Percentiles rank a stretch among this genome's conserved stretches.
Evolutionary conservation across 2,888 invertebrate genomes (phyloP).

Genomic region (Calameuta filiformis): DNA sequence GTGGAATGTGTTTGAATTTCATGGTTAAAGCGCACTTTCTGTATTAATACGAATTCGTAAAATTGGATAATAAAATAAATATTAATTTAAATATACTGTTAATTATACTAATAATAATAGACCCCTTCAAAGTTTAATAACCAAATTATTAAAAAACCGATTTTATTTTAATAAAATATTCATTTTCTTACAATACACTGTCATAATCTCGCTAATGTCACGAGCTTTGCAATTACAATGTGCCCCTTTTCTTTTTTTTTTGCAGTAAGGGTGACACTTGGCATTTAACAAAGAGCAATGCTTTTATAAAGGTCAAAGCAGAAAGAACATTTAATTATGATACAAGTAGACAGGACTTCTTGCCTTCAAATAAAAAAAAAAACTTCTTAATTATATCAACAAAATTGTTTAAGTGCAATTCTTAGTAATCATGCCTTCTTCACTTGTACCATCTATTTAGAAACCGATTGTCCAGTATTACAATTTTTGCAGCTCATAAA

Average conservation of each 20-base stretch:
- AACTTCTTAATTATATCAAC: background rate
- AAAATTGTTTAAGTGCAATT: background rate
- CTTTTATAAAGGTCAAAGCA: background rate
- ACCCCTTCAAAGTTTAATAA: background rate
- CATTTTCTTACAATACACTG: constrained; percentile 5
- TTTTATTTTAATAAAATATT: constrained; percentile 23
- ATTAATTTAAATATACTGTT: constrained; percentile 22
- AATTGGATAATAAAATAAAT: constrained; percentile 27
- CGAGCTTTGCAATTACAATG: background rate
- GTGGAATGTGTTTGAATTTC: background rate
- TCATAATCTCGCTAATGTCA: background rate
- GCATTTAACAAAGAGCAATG: background rate
- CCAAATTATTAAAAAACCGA: constrained; percentile 13
- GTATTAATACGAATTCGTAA: constrained; percentile 26
- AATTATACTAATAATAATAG: background rate
- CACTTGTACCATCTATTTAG: background rate
- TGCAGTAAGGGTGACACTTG: background rate
- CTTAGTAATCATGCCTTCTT: background rate
- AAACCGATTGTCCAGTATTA: background rate
- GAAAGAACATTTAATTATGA: background rate
- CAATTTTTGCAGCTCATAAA: background rate
- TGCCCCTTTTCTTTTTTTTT: background rate
- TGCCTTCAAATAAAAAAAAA: background rate
- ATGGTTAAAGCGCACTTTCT: constrained; percentile 19
- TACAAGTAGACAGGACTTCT: background rate